Evolutionary conservation across 2,888 invertebrate genomes (phyloP).

Genomic region (Folsomia manolachei): DNA sequence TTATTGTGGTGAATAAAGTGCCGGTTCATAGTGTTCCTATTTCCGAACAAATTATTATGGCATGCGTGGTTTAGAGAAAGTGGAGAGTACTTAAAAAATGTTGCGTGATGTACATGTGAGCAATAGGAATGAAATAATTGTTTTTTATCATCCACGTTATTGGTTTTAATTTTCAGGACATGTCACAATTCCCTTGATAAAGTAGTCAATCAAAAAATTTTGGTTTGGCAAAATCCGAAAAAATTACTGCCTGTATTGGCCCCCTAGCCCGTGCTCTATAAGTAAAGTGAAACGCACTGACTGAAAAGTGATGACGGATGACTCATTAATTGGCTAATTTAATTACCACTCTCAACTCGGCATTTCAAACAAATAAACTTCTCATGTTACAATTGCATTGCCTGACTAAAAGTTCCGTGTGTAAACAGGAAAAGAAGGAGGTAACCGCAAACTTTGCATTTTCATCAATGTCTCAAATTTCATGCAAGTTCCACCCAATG

Average conservation of each 20-base stretch:
- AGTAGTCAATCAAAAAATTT: too few species aligned
- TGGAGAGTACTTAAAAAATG: too few species aligned
- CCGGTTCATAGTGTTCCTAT: background rate
- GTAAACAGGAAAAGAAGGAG: conserved; percentile 8
- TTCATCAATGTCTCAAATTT: conserved; percentile 8
- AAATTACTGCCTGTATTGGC: too few species aligned
- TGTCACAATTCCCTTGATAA: too few species aligned
- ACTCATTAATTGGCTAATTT: background rate
- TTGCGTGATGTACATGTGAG: too few species aligned
- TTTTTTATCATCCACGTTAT: too few species aligned
- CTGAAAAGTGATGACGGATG: background rate
- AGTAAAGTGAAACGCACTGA: too few species aligned
- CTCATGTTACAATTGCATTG: background rate
- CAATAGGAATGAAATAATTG: too few species aligned
- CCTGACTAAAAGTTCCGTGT: background rate
- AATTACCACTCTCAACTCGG: background rate
- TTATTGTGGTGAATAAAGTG: background rate
- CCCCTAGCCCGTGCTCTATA: too few species aligned
- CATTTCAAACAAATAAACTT: background rate
- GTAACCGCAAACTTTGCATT: background rate
- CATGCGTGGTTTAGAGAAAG: too few species aligned
- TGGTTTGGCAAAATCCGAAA: too few species aligned
- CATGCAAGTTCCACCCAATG: background rate
- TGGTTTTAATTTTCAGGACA: too few species aligned
- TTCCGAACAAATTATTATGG: background rate